phyloP scores from a whole-genome alignment of 2,113 vertebrate species.

The Myiozetetes cayanensis region DNA sequence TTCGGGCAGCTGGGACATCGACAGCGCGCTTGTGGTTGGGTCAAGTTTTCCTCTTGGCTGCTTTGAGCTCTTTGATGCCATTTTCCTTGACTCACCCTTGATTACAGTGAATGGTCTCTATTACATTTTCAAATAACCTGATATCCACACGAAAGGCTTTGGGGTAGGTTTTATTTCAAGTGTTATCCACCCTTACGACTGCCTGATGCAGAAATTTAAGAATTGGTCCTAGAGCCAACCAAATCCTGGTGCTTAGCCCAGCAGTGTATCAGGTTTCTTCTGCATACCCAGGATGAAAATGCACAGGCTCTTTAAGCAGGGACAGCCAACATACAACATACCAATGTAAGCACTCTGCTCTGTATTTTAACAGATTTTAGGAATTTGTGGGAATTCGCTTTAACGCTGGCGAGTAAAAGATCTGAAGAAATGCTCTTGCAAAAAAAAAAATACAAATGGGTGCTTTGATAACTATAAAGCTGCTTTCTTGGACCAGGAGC shows the following conservation, averaged over 20 bases:
- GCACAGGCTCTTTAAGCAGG: constrained; percentile 5
- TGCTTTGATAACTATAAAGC: constrained; percentile 44
- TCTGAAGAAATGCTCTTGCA: constrained; percentile 33
- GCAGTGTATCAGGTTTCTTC: constrained; percentile 48
- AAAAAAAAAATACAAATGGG: constrained; percentile 20
- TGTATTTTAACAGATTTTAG: constrained; percentile 55
- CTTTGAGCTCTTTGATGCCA: constrained; percentile 42
- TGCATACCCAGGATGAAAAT: constrained; percentile 52
- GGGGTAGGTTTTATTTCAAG: constrained; percentile 44
- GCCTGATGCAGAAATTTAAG: constrained; percentile 57
- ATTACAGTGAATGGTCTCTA: constrained; percentile 32
- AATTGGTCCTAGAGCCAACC: constrained; percentile 38
- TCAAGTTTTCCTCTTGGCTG: constrained; percentile 56
- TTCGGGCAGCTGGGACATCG: constrained; percentile 50
- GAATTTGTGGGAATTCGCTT: constrained; percentile 54
- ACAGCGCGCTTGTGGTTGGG: constrained; percentile 12
- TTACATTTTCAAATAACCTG: constrained; percentile 63
- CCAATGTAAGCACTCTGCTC: constrained; percentile 10
- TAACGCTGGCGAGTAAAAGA: constrained; percentile 15
- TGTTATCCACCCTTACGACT: constrained; percentile 6
- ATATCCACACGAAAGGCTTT: constrained; percentile 55
- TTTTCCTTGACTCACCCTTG: constrained; percentile 65
- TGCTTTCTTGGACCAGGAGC: constrained; percentile 41
- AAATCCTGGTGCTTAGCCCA: constrained; percentile 55
- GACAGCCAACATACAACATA: constrained; percentile 17